Evolutionary conservation across 1,140 invertebrate species (phyloP), one percentile per base, ranked within the genome.

Genomic region (Drosophila nebulosa): DNA sequence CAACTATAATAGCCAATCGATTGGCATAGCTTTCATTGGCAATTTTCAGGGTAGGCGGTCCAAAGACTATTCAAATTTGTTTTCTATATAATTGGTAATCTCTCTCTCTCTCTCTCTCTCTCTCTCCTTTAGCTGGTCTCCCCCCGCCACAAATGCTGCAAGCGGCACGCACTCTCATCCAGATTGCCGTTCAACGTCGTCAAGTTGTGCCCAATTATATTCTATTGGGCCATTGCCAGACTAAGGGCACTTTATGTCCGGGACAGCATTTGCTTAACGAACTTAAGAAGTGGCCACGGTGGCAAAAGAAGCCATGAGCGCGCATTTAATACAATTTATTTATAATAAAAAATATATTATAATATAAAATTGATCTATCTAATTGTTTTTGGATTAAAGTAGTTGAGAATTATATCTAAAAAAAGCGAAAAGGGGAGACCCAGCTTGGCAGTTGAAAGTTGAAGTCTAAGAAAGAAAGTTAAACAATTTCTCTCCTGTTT

Each of bases 1-100:
- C 2, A 92, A 92, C 9, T 95, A 94, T 79, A 96, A 96, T 74
- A 79, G 74, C 12, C 92, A 93, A 24, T 94, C 94, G 55, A 93
- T 96, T 26, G 94, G 94, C 4, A 93, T 95, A 57, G 94, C 93
- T 32, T 77, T 95, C 1, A 93, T 94, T 61, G 93, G 93, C 24
- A 92, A 92, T 52, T 93, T 92, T 76, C 79, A 77, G 59, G 62
- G 91, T 78, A 22, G 36, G 74, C 21, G 7, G 1, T n/a, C n/a
- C n/a, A n/a, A n/a, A n/a, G n/a, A n/a, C n/a, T n/a, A n/a, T n/a
- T n/a, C n/a, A n/a, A 9, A n/a, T 16, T 30, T 32, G 3, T 32
- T 14, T 30, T 30, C 0, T 0, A 12, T 10, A 5, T 5, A 3
- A 18, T 4, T 12, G 2, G 0, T 18, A 39, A 46, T 35, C 0